phyloP scores from a whole-genome alignment of 2,797 vertebrate genomes.

The Pseudomugil gertrudae region DNA sequence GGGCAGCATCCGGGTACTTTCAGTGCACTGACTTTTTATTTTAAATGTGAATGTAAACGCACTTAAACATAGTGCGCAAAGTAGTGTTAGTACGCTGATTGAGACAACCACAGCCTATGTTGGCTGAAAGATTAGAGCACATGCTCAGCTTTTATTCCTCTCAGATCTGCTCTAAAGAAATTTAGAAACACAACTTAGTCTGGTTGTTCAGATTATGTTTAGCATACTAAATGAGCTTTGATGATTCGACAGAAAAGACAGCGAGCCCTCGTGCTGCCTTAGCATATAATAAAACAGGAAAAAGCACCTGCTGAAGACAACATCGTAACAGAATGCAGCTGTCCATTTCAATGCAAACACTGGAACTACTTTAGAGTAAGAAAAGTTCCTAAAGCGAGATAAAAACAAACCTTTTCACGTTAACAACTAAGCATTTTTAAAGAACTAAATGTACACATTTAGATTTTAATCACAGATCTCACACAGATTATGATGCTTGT shows the following conservation, averaged over 20 bases:
- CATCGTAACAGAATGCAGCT: not conserved
- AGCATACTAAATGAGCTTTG: too few relatives aligned
- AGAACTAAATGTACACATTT: not conserved
- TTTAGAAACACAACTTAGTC: constrained; percentile 24
- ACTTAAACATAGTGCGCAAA: too few relatives aligned
- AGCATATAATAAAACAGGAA: not conserved
- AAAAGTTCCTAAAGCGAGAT: not conserved
- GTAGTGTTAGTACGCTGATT: too few relatives aligned
- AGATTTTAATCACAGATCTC: not conserved
- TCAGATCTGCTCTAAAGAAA: constrained; percentile 31
- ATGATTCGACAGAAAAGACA: constrained; percentile 5
- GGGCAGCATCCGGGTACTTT: too few relatives aligned
- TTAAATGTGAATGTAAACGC: too few relatives aligned
- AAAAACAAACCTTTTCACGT: not conserved
- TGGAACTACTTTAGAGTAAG: not conserved
- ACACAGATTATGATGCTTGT: not conserved
- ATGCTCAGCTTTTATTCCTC: constrained; percentile 48
- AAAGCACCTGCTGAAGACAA: constrained; percentile 17
- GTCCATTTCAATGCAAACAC: not conserved
- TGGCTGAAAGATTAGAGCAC: constrained; percentile 4
- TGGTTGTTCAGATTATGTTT: constrained; percentile 9
- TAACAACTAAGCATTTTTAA: not conserved
- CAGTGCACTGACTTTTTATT: too few relatives aligned
- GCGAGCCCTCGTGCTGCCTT: not conserved
- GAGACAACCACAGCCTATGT: constrained; percentile 46